These are phyloP conservation scores for Danaus plexippus DNA, from an alignment of 1,140 invertebrate species.

Conservation along the genomic window DNA sequence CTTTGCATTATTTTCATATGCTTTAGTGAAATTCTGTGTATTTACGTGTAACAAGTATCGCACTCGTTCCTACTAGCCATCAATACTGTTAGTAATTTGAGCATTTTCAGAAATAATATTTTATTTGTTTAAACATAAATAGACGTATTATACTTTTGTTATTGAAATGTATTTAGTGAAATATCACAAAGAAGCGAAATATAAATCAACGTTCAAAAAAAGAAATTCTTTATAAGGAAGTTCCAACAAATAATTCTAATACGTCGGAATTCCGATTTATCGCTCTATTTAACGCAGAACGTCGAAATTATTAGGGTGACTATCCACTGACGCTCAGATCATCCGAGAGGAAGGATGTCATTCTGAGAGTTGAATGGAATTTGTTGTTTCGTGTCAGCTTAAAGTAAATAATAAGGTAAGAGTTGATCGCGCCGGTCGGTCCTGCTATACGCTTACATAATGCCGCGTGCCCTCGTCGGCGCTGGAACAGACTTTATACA, in stretches of 20 bases:
- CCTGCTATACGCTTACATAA: not conserved
- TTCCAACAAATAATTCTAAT: too few relatives aligned
- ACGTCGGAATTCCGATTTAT: too few relatives aligned
- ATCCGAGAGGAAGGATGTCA: conserved; percentile 1
- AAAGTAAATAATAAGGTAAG: not conserved
- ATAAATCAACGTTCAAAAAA: too few relatives aligned
- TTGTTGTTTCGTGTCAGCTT: not conserved
- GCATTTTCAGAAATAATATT: conserved; percentile 5
- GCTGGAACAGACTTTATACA: conserved; percentile 2
- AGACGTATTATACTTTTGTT: too few relatives aligned
- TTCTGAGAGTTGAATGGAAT: not conserved
- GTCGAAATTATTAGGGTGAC: too few relatives aligned
- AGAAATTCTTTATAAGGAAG: too few relatives aligned
- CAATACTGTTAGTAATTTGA: not conserved
- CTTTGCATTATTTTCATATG: too few relatives aligned
- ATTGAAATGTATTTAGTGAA: too few relatives aligned
- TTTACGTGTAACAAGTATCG: conserved; percentile 1
- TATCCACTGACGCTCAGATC: not conserved
- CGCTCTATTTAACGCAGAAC: too few relatives aligned
- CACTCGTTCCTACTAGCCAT: not conserved
- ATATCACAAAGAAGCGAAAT: too few relatives aligned
- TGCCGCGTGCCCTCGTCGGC: not conserved
- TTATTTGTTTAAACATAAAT: not conserved
- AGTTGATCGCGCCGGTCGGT: not conserved
- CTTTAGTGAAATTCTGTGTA: conserved; percentile 2